Conservation (phyloP, 1,140 invertebrate species). For the Eriosoma lanigerum region DNA sequence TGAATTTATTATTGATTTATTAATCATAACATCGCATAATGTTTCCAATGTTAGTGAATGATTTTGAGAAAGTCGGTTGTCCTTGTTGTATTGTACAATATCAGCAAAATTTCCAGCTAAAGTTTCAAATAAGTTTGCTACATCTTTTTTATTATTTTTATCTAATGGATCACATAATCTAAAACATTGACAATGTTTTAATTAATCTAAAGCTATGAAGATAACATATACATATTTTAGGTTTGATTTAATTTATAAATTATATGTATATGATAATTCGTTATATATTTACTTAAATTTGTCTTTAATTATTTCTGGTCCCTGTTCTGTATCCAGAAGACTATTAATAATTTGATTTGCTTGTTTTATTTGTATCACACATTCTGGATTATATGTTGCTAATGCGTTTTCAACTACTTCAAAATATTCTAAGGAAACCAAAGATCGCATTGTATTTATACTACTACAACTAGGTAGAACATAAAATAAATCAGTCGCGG, state of each 20-base stretch:
- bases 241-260: too few species aligned
- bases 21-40: conserved; percentile 74
- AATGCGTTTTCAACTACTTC: conserved; percentile 72
- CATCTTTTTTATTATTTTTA: conserved; percentile 67
- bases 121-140: conserved; percentile 77
- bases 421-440: conserved; percentile 69
- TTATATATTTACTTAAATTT: conserved; percentile 66
- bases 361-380: conserved; percentile 66
- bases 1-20: conserved; percentile 56
- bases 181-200: conserved; percentile 54
- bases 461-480: too few species aligned
- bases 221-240: too few species aligned
- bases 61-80: conserved; percentile 68
- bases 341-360: conserved; percentile 67
- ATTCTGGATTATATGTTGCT: conserved; percentile 65
- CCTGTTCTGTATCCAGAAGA: not conserved
- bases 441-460: conserved; percentile 34
- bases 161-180: conserved; percentile 79
- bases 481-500: too few species aligned
- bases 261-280: not conserved
- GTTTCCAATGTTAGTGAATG: conserved; percentile 76
- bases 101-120: conserved; percentile 83
- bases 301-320: conserved; percentile 60
- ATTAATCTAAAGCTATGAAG: not conserved
- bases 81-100: conserved; percentile 93